Conservation (phyloP, 2,113 vertebrate genomes). For the Leptodactylus fuscus region DNA sequence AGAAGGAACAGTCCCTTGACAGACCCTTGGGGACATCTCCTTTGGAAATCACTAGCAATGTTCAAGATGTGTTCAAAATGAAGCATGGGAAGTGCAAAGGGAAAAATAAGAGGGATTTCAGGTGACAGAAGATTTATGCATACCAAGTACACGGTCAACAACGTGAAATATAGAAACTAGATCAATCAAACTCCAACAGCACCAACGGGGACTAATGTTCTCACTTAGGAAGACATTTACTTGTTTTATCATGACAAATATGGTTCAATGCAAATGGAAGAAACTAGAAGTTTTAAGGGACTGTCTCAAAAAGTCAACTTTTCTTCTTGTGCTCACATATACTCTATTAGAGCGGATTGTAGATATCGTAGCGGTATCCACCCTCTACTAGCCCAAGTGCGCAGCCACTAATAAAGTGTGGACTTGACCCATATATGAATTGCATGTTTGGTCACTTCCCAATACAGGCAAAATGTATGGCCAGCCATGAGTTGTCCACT, state of each 20-base stretch:
- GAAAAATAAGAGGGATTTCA: slow-evolving; percentile 4
- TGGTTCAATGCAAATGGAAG: not conserved
- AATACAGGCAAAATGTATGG: no score
- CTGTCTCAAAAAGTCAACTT: not conserved
- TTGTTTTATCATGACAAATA: not conserved
- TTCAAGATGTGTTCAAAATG: slow-evolving; percentile 10
- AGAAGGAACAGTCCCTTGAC: not conserved
- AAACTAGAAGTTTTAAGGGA: not conserved
- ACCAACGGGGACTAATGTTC: slow-evolving; percentile 12
- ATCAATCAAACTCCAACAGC: not conserved
- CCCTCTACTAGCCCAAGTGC: no score
- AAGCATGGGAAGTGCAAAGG: slow-evolving; percentile 10
- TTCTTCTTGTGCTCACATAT: not conserved
- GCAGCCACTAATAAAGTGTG: no score
- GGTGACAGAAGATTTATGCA: slow-evolving; percentile 24
- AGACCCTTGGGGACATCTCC: slow-evolving; percentile 27
- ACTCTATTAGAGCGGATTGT: not conserved
- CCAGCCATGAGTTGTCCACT: no score
- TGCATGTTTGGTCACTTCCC: no score
- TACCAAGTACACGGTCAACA: not conserved
- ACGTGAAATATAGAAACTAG: not conserved
- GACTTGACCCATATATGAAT: no score
- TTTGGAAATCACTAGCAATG: slow-evolving; percentile 21
- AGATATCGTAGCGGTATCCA: not conserved
- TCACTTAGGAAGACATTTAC: not conserved